Base-by-base conservation (phyloP, 35 echinoderm and acorn worm species). In the Apostichopus japonicus region DNA sequence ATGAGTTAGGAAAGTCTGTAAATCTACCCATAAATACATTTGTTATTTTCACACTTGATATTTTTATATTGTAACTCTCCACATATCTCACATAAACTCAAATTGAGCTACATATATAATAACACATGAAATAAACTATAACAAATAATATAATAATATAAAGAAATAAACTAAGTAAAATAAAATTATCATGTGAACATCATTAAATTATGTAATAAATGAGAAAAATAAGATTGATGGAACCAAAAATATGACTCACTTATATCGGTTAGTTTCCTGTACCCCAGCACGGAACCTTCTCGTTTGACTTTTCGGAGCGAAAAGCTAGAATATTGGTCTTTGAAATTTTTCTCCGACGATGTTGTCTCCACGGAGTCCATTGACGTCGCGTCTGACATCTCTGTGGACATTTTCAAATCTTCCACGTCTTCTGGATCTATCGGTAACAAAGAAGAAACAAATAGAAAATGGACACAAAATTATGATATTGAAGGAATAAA, bases 321-420 rank as follows among this genome's bases (percentile, higher is more conserved):
- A 63, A 90, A 44, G 63, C 84, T 56, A 52, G 80, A 78, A 87
- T 82, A 93, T 77, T 98, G 90, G 61, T 73, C 73, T 79, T 93
- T 87, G 62, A 95, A 98, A 57, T 98, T 94, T 55, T 87, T 81
- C 82, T 98, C 96, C 23, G 96, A 98, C 10, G 94, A 65, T 10
- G 96, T 98, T 5, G 96, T 98, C 22, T 92, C 81, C n/a, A 93
- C 2, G 0, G 96, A 98, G 44, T 92, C 94, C 23, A 92, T 90
- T 21, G 82, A 91, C 52, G 44, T 53, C 7, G 90, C 10, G 33
- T 61, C 16, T 24, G 6, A 24, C 11, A 89, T 54, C 6, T 15
- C 24, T 14, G 86, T 16, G 5, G 86, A 89, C 11, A 23, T 19
- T 63, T 89, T 89, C 23, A 72, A 33, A 67, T 72, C 23, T 13